These are phyloP conservation scores for Drosophila murphyi DNA, from an alignment of 1,140 invertebrate genomes.

Conservation along the genomic window DNA sequence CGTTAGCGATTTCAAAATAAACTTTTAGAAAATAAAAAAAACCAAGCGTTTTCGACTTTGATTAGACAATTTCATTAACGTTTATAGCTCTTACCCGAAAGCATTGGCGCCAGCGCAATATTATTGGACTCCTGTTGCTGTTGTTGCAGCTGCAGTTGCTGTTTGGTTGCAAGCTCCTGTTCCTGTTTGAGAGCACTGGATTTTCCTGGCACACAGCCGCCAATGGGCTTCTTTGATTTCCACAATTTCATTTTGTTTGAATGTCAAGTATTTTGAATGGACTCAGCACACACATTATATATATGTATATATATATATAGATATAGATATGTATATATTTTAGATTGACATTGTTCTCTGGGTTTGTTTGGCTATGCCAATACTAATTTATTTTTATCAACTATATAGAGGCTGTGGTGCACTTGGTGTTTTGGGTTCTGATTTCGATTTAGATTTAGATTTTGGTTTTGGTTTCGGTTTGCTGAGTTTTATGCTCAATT, in stretches of 20 bases:
- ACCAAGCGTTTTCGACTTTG: background rate
- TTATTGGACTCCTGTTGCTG: constrained; percentile 62
- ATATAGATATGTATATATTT: background rate
- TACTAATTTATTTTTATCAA: background rate
- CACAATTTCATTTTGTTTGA: constrained; percentile 72
- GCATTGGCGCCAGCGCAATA: constrained; percentile 76
- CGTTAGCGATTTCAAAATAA: too few relatives aligned
- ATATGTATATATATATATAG: background rate
- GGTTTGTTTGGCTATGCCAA: background rate
- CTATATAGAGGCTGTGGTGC: background rate
- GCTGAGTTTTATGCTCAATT: constrained; percentile 1
- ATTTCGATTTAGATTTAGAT: background rate
- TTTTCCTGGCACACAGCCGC: constrained; percentile 79
- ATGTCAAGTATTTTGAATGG: background rate
- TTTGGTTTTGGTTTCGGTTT: constrained; percentile 8
- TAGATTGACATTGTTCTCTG: constrained; percentile 6
- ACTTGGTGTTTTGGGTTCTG: background rate
- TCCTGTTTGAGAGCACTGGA: constrained; percentile 70
- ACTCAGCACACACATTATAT: too few relatives aligned
- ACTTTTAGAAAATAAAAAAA: too few relatives aligned
- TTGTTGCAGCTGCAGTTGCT: constrained; percentile 39
- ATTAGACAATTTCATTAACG: constrained; percentile 9
- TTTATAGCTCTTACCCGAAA: constrained; percentile 66
- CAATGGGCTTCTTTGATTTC: constrained; percentile 82
- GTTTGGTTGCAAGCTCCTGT: constrained; percentile 57